phyloP scores from a whole-genome alignment of 64 coral and sea anemone genomes.

The Catalaphyllia jardinei region DNA sequence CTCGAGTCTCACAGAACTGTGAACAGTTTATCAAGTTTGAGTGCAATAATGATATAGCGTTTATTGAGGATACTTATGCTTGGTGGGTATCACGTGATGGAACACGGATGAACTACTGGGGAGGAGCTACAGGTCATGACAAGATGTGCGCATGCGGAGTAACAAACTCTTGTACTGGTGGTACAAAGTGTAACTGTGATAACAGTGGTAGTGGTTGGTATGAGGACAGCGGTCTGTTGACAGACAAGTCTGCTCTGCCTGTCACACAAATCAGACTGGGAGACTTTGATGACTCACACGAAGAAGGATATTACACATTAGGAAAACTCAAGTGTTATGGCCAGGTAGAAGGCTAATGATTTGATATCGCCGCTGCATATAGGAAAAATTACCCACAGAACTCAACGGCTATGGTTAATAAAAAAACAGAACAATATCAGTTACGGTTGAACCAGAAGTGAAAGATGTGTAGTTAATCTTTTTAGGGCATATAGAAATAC shows the following conservation, averaged over 20 bases:
- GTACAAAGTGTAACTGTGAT: neutral
- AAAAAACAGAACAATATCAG: no score
- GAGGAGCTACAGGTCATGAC: neutral
- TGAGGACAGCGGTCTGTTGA: slow-evolving; percentile 43
- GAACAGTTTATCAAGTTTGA: slow-evolving; percentile 62
- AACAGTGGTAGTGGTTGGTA: neutral
- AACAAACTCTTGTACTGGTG: slow-evolving; percentile 4
- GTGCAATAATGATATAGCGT: neutral
- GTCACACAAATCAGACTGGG: slow-evolving; percentile 25
- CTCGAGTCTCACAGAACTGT: slow-evolving; percentile 34
- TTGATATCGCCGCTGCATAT: no score
- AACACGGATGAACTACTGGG: slow-evolving; percentile 29
- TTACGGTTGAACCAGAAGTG: no score
- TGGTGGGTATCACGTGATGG: slow-evolving; percentile 38
- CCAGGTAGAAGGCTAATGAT: neutral
- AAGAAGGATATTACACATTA: slow-evolving; percentile 48
- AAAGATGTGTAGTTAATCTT: no score
- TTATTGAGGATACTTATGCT: neutral
- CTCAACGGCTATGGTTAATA: no score
- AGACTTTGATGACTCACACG: neutral
- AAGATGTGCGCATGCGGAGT: slow-evolving; percentile 22
- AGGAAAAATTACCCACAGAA: no score
- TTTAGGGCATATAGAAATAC: no score
- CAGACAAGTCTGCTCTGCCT: slow-evolving; percentile 31
- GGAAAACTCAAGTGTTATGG: slow-evolving; percentile 32